Evolutionary conservation across 2,888 invertebrate species (phyloP).

Genomic region (Orchesellides sinensis): DNA sequence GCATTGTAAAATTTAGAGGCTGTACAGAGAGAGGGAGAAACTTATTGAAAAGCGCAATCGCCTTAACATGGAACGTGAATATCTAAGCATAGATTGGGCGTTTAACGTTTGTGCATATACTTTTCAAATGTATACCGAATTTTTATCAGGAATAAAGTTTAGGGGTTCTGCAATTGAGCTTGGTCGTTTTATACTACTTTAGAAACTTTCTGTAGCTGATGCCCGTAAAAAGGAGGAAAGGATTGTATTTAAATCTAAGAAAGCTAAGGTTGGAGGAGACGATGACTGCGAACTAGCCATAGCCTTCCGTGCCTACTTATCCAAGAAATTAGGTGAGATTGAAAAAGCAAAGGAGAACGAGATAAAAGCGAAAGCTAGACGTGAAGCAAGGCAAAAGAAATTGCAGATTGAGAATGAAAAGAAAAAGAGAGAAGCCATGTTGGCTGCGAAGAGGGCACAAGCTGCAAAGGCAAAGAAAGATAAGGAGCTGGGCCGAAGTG

Average conservation of each 20-base stretch:
- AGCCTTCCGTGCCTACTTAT: constrained; percentile 55
- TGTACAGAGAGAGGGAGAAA: constrained; percentile 65
- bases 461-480: not conserved
- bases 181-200: constrained; percentile 3
- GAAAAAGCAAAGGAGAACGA: constrained; percentile 41
- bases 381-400: constrained; percentile 43
- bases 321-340: constrained; percentile 45
- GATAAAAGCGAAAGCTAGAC: constrained; percentile 1
- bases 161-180: not conserved
- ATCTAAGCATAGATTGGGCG: constrained; percentile 71
- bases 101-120: constrained; percentile 67
- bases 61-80: constrained; percentile 69
- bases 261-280: not conserved
- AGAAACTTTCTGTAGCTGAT: constrained; percentile 60
- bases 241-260: constrained; percentile 10
- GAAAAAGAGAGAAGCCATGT: constrained; percentile 26
- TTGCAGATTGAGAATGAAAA: constrained; percentile 44
- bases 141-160: not conserved
- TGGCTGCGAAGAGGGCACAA: constrained; percentile 30
- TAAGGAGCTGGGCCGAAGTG: not conserved
- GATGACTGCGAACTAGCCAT: constrained; percentile 65
- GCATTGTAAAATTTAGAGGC: constrained; percentile 33
- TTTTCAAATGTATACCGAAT: not conserved
- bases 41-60: constrained; percentile 67
- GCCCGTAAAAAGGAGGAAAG: constrained; percentile 33